phyloP scores from a whole-genome alignment of 1,140 invertebrate species.

The Drosophila ficusphila region DNA sequence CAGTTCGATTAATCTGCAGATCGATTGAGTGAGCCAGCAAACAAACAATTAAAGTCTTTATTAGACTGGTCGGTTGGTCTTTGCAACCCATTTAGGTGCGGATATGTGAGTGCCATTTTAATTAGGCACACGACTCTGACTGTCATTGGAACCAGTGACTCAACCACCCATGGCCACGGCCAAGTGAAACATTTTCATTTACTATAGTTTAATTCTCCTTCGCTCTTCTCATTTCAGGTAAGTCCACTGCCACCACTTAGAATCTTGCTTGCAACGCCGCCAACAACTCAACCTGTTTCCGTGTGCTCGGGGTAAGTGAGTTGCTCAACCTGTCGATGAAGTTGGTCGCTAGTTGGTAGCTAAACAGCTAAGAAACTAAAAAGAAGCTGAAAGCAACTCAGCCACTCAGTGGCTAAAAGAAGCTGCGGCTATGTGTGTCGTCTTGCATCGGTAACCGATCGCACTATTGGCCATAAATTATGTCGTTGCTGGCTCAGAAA shows the following conservation, averaged over 20 bases:
- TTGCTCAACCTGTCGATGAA: constrained; percentile 76
- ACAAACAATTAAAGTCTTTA: constrained; percentile 74
- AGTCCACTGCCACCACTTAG: constrained; percentile 45
- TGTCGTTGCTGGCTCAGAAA: constrained; percentile 48
- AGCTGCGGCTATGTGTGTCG: constrained; percentile 60
- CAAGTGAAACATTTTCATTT: constrained; percentile 59
- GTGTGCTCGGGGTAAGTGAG: constrained; percentile 34
- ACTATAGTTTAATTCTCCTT: constrained; percentile 52
- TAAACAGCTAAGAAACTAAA: no score
- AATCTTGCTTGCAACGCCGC: constrained; percentile 9
- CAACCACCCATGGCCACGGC: constrained; percentile 46
- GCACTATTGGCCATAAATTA: constrained; percentile 70
- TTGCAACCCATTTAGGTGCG: constrained; percentile 61
- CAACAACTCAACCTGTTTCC: constrained; percentile 59
- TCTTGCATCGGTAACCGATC: constrained; percentile 45
- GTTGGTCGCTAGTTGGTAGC: constrained; percentile 25
- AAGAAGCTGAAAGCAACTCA: no score
- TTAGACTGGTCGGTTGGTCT: constrained; percentile 46
- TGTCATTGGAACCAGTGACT: constrained; percentile 32
- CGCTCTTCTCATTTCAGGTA: constrained; percentile 62
- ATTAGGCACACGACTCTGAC: constrained; percentile 44
- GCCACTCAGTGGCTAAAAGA: no score
- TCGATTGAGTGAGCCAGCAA: constrained; percentile 21
- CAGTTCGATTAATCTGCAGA: constrained; percentile 38
- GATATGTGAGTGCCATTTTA: constrained; percentile 63